phyloP scores from a whole-genome alignment of 2,797 vertebrate species.

The Hyperoplus lanceolatus region DNA sequence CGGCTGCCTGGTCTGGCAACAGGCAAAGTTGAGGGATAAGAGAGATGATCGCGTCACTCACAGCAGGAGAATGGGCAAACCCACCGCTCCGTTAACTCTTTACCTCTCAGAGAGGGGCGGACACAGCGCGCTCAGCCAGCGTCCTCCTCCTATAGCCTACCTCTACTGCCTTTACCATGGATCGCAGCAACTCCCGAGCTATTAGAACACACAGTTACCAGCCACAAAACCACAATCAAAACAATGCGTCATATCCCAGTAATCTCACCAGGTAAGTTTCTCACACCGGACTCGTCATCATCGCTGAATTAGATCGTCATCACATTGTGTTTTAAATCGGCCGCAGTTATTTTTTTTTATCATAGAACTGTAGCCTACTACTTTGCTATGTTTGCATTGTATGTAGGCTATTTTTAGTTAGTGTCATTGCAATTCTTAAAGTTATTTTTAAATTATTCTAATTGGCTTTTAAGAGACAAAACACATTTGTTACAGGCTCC shows the following conservation, averaged over 20 bases:
- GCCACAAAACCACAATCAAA: slow-evolving; percentile 11
- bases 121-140: slow-evolving; percentile 49
- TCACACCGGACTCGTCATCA: not conserved
- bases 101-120: slow-evolving; percentile 77
- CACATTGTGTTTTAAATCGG: not conserved
- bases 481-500: not conserved
- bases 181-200: slow-evolving; percentile 24
- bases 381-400: too few species aligned
- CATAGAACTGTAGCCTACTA: too few species aligned
- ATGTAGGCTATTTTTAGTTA: too few species aligned
- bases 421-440: too few species aligned
- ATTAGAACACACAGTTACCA: slow-evolving; percentile 20
- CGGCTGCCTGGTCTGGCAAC: slow-evolving; percentile 88
- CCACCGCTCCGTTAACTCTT: slow-evolving; percentile 87
- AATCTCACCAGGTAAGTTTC: not conserved
- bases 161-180: slow-evolving; percentile 44
- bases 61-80: slow-evolving; percentile 87
- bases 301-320: not conserved
- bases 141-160: slow-evolving; percentile 49
- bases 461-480: not conserved
- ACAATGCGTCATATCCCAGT: not conserved
- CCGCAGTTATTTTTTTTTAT: too few species aligned
- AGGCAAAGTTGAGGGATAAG: slow-evolving; percentile 94
- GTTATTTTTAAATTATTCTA: not conserved
- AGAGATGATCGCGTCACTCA: slow-evolving; percentile 95